Evolutionary conservation across 2,888 invertebrate species (phyloP).

Genomic region (Acronicta aceris): DNA sequence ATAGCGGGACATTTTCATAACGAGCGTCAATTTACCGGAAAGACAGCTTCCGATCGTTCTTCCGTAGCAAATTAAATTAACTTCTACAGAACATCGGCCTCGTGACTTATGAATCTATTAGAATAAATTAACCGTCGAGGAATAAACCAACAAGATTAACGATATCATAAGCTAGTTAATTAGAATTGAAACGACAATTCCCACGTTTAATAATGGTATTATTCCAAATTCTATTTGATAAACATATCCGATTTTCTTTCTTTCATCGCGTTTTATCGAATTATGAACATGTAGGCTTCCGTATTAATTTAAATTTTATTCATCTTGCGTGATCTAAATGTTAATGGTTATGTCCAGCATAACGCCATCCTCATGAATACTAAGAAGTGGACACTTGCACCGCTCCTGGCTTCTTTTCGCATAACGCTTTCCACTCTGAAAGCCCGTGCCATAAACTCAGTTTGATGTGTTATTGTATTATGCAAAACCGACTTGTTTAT

Average conservation of each 20-base stretch:
- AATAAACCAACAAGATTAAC: slow-evolving; percentile 40
- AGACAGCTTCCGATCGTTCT: slow-evolving; percentile 50
- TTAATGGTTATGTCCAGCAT: slow-evolving; percentile 62
- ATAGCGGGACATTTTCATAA: slow-evolving; percentile 15
- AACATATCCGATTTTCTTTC: slow-evolving; percentile 43
- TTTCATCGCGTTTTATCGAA: slow-evolving; percentile 32
- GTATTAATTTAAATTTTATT: slow-evolving; percentile 54
- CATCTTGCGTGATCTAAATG: slow-evolving; percentile 54
- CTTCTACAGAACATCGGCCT: slow-evolving; percentile 17
- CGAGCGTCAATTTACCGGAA: slow-evolving; percentile 27
- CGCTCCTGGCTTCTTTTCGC: slow-evolving; percentile 76
- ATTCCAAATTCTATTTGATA: slow-evolving; percentile 40
- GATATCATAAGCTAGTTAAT: slow-evolving; percentile 41
- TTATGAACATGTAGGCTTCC: slow-evolving; percentile 56
- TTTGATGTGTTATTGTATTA: slow-evolving; percentile 74
- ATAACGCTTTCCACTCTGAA: slow-evolving; percentile 67
- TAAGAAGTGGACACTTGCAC: slow-evolving; percentile 74
- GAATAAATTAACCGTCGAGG: slow-evolving; percentile 49
- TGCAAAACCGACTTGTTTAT: slow-evolving; percentile 72
- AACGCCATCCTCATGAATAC: slow-evolving; percentile 78
- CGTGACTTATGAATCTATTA: slow-evolving; percentile 59
- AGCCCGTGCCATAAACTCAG: slow-evolving; percentile 64
- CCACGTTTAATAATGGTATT: slow-evolving; percentile 55
- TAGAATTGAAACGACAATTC: slow-evolving; percentile 59
- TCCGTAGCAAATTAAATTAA: slow-evolving; percentile 44